Percentiles rank a stretch among this genome's conserved stretches.
These are phyloP conservation scores for Drosophila dives DNA, from an alignment of 2,888 invertebrate species.

Conservation along the genomic window DNA sequence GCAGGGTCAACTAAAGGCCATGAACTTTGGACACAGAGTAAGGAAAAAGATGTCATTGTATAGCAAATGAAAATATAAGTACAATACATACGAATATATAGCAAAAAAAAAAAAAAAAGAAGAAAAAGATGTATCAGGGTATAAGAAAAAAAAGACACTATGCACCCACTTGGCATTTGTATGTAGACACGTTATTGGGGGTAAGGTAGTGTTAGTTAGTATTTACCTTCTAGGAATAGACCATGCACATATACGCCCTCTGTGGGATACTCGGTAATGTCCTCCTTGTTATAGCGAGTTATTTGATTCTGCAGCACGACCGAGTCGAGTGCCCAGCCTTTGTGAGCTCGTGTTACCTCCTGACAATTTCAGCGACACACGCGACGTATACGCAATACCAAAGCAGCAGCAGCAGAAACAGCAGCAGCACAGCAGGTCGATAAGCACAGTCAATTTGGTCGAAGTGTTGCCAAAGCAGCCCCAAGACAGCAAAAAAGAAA, in stretches of 20 bases:
- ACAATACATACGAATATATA: slow-evolving; percentile 25
- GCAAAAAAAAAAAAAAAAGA: not conserved
- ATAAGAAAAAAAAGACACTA: slow-evolving; percentile 2
- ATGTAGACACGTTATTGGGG: slow-evolving; percentile 10
- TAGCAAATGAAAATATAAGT: slow-evolving; percentile 19
- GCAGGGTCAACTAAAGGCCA: slow-evolving; percentile 40
- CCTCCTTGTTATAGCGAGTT: slow-evolving; percentile 94
- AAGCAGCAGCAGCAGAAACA: not conserved
- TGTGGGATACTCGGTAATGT: slow-evolving; percentile 94
- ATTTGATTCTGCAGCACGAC: slow-evolving; percentile 97
- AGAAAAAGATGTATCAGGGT: slow-evolving; percentile 3
- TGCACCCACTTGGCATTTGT: slow-evolving; percentile 20
- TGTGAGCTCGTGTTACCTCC: slow-evolving; percentile 98
- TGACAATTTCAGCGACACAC: slow-evolving; percentile 80
- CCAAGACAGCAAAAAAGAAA: slow-evolving; percentile 1
- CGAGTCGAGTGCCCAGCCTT: slow-evolving; percentile 98
- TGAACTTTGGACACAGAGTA: slow-evolving; percentile 21
- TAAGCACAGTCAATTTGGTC: slow-evolving; percentile 39
- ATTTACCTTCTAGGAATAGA: slow-evolving; percentile 93
- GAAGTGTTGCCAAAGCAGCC: slow-evolving; percentile 33
- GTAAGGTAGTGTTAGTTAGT: not conserved
- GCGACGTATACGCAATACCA: slow-evolving; percentile 39
- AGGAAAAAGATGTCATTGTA: slow-evolving; percentile 17
- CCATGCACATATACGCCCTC: slow-evolving; percentile 97
- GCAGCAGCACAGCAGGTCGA: slow-evolving; percentile 14